A percentile compares a stretch with the other conserved stretches of the same genome.
Evolutionary conservation across 2,888 invertebrate species (phyloP).

Genomic region (Harpalus rufipes): DNA sequence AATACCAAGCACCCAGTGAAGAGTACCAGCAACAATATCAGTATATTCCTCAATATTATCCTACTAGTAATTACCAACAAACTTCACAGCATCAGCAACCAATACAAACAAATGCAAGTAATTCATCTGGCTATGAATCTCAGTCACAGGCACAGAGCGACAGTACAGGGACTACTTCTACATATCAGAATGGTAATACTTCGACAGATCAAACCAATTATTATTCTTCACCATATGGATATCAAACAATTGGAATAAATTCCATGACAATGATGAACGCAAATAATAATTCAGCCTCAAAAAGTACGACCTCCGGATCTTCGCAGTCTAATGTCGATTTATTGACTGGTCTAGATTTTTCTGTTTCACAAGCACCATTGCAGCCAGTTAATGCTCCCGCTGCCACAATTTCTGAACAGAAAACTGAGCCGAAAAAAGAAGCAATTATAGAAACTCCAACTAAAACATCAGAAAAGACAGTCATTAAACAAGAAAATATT

Average conservation of each 20-base stretch:
- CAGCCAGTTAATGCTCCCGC: slow-evolving; percentile 76
- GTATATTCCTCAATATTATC: slow-evolving; percentile 68
- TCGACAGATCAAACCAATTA: slow-evolving; percentile 73
- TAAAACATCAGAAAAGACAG: slow-evolving; percentile 1
- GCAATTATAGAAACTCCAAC: slow-evolving; percentile 16
- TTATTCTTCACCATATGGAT: slow-evolving; percentile 78
- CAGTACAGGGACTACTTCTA: not conserved
- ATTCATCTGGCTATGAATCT: slow-evolving; percentile 71
- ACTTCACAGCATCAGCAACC: slow-evolving; percentile 65
- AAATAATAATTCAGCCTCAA: slow-evolving; percentile 65
- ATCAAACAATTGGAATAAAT: slow-evolving; percentile 75
- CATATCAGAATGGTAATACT: not conserved
- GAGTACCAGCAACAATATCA: slow-evolving; percentile 69
- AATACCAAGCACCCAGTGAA: slow-evolving; percentile 69
- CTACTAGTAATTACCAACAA: slow-evolving; percentile 66
- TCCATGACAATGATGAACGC: slow-evolving; percentile 69
- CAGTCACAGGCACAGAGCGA: slow-evolving; percentile 68
- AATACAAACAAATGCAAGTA: slow-evolving; percentile 72
- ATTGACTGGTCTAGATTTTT: slow-evolving; percentile 87
- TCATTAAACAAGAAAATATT: slow-evolving; percentile 20
- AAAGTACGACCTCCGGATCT: slow-evolving; percentile 73
- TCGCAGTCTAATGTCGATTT: slow-evolving; percentile 82
- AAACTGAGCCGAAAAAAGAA: slow-evolving; percentile 63
- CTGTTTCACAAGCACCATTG: slow-evolving; percentile 83
- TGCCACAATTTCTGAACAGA: slow-evolving; percentile 63